Evolutionary conservation across 2,888 invertebrate genomes (phyloP).

Genomic region (Brachynemurus nebulosus): DNA sequence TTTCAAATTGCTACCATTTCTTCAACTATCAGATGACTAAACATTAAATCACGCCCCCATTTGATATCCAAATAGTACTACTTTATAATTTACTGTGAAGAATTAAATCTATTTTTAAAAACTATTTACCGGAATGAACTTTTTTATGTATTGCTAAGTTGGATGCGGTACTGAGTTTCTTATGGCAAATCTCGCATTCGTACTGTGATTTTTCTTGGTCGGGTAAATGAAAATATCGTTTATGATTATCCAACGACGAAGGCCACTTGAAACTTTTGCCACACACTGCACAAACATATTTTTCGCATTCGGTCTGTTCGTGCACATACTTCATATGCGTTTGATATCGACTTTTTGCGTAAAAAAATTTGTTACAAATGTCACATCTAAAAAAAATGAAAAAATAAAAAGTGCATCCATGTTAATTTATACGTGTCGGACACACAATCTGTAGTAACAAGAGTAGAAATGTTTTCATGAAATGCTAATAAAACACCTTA

Average conservation of each 20-base stretch:
- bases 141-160: constrained; percentile 41
- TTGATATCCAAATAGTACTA: too few relatives aligned
- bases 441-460: too few relatives aligned
- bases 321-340: constrained; percentile 35
- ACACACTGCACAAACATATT: constrained; percentile 37
- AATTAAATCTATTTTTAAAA: too few relatives aligned
- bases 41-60: too few relatives aligned
- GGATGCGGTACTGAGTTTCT: constrained; percentile 41
- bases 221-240: constrained; percentile 40
- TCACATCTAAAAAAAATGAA: constrained; percentile 31
- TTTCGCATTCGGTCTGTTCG: constrained; percentile 37
- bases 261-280: constrained; percentile 42
- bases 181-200: constrained; percentile 43
- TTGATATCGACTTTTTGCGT: constrained; percentile 34
- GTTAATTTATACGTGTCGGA: too few relatives aligned
- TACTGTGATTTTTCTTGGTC: constrained; percentile 40
- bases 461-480: too few relatives aligned
- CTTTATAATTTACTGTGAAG: too few relatives aligned
- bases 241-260: constrained; percentile 38
- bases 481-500: too few relatives aligned
- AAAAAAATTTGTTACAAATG: constrained; percentile 41
- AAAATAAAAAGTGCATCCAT: too few relatives aligned
- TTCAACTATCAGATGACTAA: too few relatives aligned
- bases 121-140: constrained; percentile 33
- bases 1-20: too few relatives aligned